phyloP scores from a whole-genome alignment of 1,140 invertebrate species.

The Leptopilina clavipes region DNA sequence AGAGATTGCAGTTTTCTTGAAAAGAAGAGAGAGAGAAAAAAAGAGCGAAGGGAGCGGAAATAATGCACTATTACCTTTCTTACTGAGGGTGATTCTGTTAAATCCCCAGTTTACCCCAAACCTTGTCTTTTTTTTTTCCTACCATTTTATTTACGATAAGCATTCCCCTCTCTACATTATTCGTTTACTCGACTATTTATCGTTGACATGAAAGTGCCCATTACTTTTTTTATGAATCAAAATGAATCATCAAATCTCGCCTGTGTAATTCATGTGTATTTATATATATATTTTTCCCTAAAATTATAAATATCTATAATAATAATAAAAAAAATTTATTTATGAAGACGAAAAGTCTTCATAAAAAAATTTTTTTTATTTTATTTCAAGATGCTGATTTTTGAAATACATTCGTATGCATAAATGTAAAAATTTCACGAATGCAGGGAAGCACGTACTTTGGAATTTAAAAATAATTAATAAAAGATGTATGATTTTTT shows the following conservation, averaged over 20 bases:
- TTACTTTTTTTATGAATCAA: conserved; percentile 13
- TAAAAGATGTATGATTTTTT: conserved; percentile 5
- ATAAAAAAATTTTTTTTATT: too few species aligned
- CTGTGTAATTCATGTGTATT: not conserved
- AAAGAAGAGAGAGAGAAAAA: not conserved
- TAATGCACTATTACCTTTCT: conserved; percentile 17
- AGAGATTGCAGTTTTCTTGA: conserved; percentile 25
- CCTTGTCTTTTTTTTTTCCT: conserved; percentile 23
- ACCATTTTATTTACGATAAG: conserved; percentile 30
- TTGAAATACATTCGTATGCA: not conserved
- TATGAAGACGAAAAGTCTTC: too few species aligned
- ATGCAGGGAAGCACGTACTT: not conserved
- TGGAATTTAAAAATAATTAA: conserved; percentile 1
- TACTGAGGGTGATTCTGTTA: conserved; percentile 9
- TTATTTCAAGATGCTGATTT: not conserved
- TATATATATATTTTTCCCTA: too few species aligned
- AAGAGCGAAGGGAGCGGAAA: conserved; percentile 7
- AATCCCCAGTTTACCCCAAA: conserved; percentile 3
- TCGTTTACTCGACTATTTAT: conserved; percentile 9
- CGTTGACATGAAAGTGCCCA: conserved; percentile 15
- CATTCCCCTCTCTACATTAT: conserved; percentile 7
- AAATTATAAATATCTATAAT: too few species aligned
- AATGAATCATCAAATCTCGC: conserved; percentile 17
- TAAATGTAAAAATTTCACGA: not conserved
- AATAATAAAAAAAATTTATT: too few species aligned